Evolutionary conservation across 2,797 vertebrate species (phyloP).

Genomic region (Pangasius macronema): DNA sequence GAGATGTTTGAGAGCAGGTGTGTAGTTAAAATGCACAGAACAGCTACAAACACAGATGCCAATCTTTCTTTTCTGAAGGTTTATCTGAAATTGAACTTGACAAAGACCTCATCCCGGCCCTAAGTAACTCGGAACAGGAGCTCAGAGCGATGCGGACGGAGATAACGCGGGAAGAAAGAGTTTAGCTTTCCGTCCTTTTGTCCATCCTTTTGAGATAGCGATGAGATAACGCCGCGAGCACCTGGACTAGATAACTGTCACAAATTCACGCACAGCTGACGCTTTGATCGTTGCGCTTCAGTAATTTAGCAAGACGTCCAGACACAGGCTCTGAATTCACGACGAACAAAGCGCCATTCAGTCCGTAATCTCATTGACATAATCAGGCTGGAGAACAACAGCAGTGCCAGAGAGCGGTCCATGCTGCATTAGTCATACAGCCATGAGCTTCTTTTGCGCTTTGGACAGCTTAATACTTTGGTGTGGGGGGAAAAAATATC

Average conservation of each 20-base stretch:
- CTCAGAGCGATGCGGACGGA: conserved; percentile 21
- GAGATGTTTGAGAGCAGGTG: not conserved
- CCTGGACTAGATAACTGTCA: conserved; percentile 50
- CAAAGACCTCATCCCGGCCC: not conserved
- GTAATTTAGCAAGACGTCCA: conserved; percentile 65
- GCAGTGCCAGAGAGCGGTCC: conserved; percentile 21
- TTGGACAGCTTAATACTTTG: not conserved
- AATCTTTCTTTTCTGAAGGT: not conserved
- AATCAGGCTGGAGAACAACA: conserved; percentile 57
- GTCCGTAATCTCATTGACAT: conserved; percentile 67
- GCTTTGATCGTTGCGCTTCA: conserved; percentile 65
- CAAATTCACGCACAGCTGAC: conserved; percentile 55
- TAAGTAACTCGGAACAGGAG: not conserved
- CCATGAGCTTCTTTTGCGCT: conserved; percentile 46
- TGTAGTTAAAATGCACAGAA: not conserved
- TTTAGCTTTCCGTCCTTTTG: not conserved
- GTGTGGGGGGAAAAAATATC: not conserved
- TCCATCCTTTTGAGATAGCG: conserved; percentile 29
- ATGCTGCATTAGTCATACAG: conserved; percentile 40
- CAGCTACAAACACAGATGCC: not conserved
- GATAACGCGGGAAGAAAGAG: not conserved
- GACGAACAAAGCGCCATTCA: conserved; percentile 60
- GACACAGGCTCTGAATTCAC: conserved; percentile 48
- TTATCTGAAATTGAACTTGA: not conserved
- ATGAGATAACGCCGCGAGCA: conserved; percentile 16